Evolutionary conservation across 2,888 invertebrate genomes (phyloP).

Genomic region (Chrysina gloriosa): DNA sequence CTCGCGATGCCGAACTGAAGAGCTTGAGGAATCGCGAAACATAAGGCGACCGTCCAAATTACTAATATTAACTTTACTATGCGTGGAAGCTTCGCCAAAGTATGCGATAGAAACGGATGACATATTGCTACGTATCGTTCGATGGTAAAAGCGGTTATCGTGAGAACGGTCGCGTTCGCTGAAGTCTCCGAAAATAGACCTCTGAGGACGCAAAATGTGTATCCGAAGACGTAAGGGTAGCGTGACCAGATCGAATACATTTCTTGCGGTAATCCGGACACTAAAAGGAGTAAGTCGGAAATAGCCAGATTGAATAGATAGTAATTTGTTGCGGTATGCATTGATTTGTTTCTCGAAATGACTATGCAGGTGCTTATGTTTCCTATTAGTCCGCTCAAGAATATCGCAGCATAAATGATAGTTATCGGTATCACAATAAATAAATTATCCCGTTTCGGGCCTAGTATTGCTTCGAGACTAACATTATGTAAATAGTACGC

Average conservation of each 20-base stretch:
- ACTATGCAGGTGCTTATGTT: slow-evolving; percentile 88
- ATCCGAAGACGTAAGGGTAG: slow-evolving; percentile 83
- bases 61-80: slow-evolving; percentile 82
- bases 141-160: slow-evolving; percentile 86
- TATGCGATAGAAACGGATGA: slow-evolving; percentile 79
- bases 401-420: slow-evolving; percentile 78
- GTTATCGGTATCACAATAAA: slow-evolving; percentile 80
- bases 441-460: slow-evolving; percentile 66
- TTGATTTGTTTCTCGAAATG: slow-evolving; percentile 85
- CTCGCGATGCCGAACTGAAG: slow-evolving; percentile 62
- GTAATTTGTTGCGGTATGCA: slow-evolving; percentile 86
- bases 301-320: slow-evolving; percentile 88
- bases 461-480: slow-evolving; percentile 34
- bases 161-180: slow-evolving; percentile 80
- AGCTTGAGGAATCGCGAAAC: slow-evolving; percentile 77
- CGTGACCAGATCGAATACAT: slow-evolving; percentile 82
- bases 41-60: slow-evolving; percentile 83
- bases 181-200: slow-evolving; percentile 85
- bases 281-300: slow-evolving; percentile 82
- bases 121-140: slow-evolving; percentile 75
- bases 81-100: slow-evolving; percentile 87
- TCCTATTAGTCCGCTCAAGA: slow-evolving; percentile 82
- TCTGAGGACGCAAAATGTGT: slow-evolving; percentile 80
- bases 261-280: slow-evolving; percentile 86
- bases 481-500: not conserved